Percentiles rank a stretch among this genome's conserved stretches.
Evolutionary conservation across 2,888 invertebrate species (phyloP).

Genomic region (Amphimallon solstitiale): DNA sequence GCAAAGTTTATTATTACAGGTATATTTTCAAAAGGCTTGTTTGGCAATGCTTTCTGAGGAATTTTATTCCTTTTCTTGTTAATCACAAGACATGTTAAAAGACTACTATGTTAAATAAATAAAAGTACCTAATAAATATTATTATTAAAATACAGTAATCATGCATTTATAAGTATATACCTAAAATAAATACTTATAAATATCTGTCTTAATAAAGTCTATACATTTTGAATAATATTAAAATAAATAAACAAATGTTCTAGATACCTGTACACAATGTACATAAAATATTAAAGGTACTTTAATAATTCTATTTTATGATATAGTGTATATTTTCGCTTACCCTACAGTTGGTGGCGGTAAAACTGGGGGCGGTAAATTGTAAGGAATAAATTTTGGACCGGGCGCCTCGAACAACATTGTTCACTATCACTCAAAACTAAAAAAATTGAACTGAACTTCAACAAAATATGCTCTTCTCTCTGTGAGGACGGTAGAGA

Average conservation of each 20-base stretch:
- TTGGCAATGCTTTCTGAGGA: constrained; percentile 14
- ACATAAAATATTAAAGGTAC: too few relatives aligned
- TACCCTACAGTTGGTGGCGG: constrained; percentile 56
- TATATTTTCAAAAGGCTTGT: background rate
- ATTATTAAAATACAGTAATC: too few relatives aligned
- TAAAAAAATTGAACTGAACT: constrained; percentile 29
- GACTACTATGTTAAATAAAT: too few relatives aligned
- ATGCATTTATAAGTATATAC: too few relatives aligned
- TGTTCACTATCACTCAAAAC: constrained; percentile 36
- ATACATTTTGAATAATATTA: too few relatives aligned
- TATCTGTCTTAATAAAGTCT: too few relatives aligned
- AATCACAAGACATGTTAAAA: too few relatives aligned
- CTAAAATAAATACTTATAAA: too few relatives aligned
- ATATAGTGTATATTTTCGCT: constrained; percentile 43
- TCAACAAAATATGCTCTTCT: constrained; percentile 31
- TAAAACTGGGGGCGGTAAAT: constrained; percentile 75
- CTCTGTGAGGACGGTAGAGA: background rate
- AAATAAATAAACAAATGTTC: too few relatives aligned
- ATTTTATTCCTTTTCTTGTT: too few relatives aligned
- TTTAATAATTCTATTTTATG: background rate
- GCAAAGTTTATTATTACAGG: constrained; percentile 12
- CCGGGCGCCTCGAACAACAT: constrained; percentile 78
- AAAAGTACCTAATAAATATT: too few relatives aligned
- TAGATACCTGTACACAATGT: too few relatives aligned
- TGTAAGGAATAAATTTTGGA: constrained; percentile 75